These are phyloP conservation scores for Eupeodes latifasciatus DNA, from an alignment of 2,888 invertebrate genomes.

Conservation along the genomic window DNA sequence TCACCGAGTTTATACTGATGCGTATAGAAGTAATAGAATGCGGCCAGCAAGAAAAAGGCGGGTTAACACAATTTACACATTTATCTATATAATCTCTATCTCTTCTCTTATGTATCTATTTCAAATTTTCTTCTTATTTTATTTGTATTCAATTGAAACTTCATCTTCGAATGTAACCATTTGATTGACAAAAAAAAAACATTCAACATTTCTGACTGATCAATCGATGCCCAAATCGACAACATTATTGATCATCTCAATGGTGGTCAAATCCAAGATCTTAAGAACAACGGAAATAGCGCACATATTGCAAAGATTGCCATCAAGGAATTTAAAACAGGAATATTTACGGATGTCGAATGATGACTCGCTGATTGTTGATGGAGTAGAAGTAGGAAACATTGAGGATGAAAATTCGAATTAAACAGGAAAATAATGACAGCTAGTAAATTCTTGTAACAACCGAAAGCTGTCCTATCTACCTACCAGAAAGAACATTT, in stretches of 20 bases:
- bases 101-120: conserved; percentile 30
- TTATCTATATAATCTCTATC: neutral
- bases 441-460: conserved; percentile 59
- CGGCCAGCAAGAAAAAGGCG: conserved; percentile 72
- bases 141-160: conserved; percentile 25
- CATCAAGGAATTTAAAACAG: neutral
- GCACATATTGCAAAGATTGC: neutral
- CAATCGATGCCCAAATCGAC: conserved; percentile 75
- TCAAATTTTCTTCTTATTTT: conserved; percentile 17
- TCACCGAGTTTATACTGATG: conserved; percentile 45
- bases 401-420: conserved; percentile 39
- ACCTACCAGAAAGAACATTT: conserved; percentile 54
- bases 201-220: conserved; percentile 77
- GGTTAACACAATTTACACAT: conserved; percentile 57
- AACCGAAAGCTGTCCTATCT: conserved; percentile 57
- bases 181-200: conserved; percentile 50
- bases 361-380: conserved; percentile 5
- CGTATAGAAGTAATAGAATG: conserved; percentile 45
- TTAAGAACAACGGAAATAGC: neutral
- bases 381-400: conserved; percentile 31
- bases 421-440: conserved; percentile 49
- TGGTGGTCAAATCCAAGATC: conserved; percentile 1
- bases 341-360: conserved; percentile 57
- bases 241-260: conserved; percentile 41
- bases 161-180: conserved; percentile 49